A percentile compares a stretch with the other conserved stretches of the same genome.
Evolutionary conservation across 2,113 vertebrate species (phyloP).

Genomic region (Coracopsis vasa): DNA sequence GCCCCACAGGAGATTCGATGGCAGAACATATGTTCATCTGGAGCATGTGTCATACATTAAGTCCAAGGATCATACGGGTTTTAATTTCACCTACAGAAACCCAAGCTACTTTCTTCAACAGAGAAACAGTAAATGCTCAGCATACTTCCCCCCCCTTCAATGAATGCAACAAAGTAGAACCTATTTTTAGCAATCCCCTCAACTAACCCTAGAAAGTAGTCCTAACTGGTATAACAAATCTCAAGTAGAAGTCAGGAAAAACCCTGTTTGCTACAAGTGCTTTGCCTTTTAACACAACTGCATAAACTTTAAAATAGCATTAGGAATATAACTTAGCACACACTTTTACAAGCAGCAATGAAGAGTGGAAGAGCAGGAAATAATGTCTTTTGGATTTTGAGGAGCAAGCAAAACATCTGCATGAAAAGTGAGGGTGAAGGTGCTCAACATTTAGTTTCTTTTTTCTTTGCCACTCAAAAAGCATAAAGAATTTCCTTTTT

Average conservation of each 20-base stretch:
- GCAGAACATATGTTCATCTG: not conserved
- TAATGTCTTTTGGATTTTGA: not conserved
- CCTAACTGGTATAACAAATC: not conserved
- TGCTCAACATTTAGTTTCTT: not conserved
- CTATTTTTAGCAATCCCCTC: not conserved
- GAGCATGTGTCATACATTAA: fast-evolving
- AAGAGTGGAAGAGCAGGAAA: not conserved
- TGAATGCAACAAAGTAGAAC: not conserved
- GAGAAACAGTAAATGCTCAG: not conserved
- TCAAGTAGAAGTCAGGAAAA: not conserved
- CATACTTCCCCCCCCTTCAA: not conserved
- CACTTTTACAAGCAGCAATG: not conserved
- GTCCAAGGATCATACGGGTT: not conserved
- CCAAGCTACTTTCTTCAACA: not conserved
- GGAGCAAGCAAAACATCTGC: not conserved
- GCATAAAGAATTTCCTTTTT: not conserved
- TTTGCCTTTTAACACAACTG: not conserved
- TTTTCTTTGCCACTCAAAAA: not conserved
- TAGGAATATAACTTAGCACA: not conserved
- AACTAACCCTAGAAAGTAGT: not conserved
- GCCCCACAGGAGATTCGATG: not conserved
- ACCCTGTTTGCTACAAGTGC: not conserved
- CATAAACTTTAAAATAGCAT: not conserved
- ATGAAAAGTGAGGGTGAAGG: not conserved
- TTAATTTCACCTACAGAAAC: not conserved